Evolutionary conservation across 2,797 vertebrate genomes (phyloP), one percentile per base, ranked within the genome.

Genomic region (Amphiprion clarkii): DNA sequence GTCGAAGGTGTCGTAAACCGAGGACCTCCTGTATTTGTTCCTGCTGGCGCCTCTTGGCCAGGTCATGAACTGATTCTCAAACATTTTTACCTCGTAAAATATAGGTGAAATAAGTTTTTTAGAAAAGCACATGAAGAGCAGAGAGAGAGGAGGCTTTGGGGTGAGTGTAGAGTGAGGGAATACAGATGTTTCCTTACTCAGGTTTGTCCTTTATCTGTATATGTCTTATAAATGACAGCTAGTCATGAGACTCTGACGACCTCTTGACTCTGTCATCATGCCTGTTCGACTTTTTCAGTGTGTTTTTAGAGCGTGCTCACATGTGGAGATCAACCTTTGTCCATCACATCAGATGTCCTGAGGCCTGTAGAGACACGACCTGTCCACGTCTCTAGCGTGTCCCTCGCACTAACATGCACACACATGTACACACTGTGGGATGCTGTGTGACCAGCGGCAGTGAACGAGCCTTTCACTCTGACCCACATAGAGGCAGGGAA

Each of bases 371-470:
- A 71, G 46, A 76, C 58, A 31, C 23, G 14, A 9, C 56, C 56
- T 51, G 21, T 23, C 39, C 57, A 40, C 23, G 13, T 27, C 44
- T 64, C 25, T 36, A 51, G 29, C 70, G 52, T 48, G 29, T 44
- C 21, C 46, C 39, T 25, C 66, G 40, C 25, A 42, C 29, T 69
- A 14, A 56, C 53, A 65, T 13, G 21, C 19, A 27, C 31, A 69
- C 21, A 59, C 42, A 64, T 4, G 29, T 5, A 63, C 67, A 74
- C 70, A 72, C 64, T 58, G 74, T 40, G 59, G 54, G 51, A 74
- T 72, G 69, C 79, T 84, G 64, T 82, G 88, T 89, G 85, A 89
- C 85, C 86, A 79, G 74, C 57, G 61, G 85, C 87, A 86, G 79
- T 57, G 44, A 78, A 51, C 11, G 4, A 61, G 78, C 59, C 76